A percentile compares a stretch with the other conserved stretches of the same genome.
Conservation (phyloP, 2,888 invertebrate genomes). For the Amiota minor region DNA sequence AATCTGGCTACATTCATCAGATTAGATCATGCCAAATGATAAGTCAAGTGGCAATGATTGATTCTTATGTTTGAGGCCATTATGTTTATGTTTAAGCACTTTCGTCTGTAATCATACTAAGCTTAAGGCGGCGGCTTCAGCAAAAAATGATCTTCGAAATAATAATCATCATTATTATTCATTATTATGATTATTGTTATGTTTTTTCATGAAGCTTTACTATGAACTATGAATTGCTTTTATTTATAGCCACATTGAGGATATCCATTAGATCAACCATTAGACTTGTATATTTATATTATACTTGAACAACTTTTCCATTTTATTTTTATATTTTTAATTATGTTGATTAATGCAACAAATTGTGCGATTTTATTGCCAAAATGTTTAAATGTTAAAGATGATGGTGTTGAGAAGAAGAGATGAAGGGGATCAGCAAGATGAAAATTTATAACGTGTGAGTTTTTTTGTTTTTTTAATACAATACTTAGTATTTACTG, state of each 20-base stretch:
- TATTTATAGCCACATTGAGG: background rate
- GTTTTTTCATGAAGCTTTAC: too few relatives aligned
- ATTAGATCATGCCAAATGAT: too few relatives aligned
- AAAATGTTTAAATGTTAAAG: background rate
- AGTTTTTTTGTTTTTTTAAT: background rate
- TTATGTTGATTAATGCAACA: slow-evolving; percentile 13
- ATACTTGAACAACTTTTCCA: background rate
- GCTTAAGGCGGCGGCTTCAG: background rate
- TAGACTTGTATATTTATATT: background rate
- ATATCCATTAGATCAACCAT: background rate
- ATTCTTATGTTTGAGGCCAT: too few relatives aligned
- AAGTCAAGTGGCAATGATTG: too few relatives aligned
- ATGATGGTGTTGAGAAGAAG: background rate
- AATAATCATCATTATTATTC: background rate
- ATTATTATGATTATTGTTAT: background rate
- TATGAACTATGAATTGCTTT: background rate
- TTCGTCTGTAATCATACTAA: too few relatives aligned
- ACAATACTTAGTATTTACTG: too few relatives aligned
- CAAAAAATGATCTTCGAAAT: too few relatives aligned
- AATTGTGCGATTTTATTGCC: slow-evolving; percentile 15
- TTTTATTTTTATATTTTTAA: slow-evolving; percentile 9
- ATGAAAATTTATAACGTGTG: background rate
- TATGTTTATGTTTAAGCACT: too few relatives aligned
- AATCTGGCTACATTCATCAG: too few relatives aligned
- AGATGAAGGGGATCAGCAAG: background rate